Evolutionary conservation across 1,140 invertebrate genomes (phyloP), one percentile per base, ranked within the genome.

Genomic region (Subanguina moxae): DNA sequence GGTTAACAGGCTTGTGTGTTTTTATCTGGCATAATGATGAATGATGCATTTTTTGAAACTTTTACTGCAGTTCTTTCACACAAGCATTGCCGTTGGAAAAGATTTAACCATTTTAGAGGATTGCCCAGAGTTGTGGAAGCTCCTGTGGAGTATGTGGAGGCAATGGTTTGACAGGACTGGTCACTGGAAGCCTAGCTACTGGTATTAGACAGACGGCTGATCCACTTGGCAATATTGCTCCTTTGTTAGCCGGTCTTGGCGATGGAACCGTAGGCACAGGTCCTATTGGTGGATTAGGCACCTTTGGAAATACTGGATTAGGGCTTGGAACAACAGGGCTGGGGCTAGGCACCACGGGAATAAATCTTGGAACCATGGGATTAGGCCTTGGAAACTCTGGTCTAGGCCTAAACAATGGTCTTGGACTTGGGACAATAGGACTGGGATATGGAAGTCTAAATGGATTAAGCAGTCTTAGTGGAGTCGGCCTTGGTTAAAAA

Each of bases 1-100:
- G 17, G 48, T 52, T 21, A 21, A 19, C n/a, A 7, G 3, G 23
- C n/a, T 15, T 52, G 3, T 52, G 3, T 52, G 23, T 3, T 21
- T 52, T 52, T 52, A 8, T 45, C n/a, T 13, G n/a, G n/a, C n/a
- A 45, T 7, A 52, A 25, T 15, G 8, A 25, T 25, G 17, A 15
- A 52, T 21, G 3, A 52, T 52, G 48, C 48, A 52, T 7, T 52
- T 52, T 52, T 52, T 52, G n/a, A n/a, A n/a, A n/a, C n/a, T n/a
- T n/a, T n/a, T n/a, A n/a, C n/a, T n/a, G n/a, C n/a, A n/a, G n/a
- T n/a, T n/a, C n/a, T n/a, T n/a, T n/a, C n/a, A n/a, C n/a, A n/a
- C n/a, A n/a, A 21, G 15, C 1, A 52, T 7, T 21, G 17, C 15
- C 3, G 3, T 21, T 52, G 3, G 17, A 21, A 52, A 52, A 52